Percentiles rank a stretch among this genome's conserved stretches.
Evolutionary conservation across 2,113 vertebrate genomes (phyloP).

Genomic region (Geococcyx californianus): DNA sequence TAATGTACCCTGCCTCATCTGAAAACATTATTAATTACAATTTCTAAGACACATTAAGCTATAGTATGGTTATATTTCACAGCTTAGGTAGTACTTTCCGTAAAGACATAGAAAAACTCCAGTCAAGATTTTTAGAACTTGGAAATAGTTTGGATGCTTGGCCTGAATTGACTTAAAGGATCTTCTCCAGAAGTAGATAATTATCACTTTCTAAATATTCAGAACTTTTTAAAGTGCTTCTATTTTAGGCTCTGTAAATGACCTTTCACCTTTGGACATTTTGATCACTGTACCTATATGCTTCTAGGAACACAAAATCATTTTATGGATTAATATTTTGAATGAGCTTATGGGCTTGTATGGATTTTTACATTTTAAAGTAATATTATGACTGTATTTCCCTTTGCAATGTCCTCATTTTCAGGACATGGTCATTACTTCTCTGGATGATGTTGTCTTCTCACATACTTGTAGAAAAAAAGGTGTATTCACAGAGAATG

Average conservation of each 20-base stretch:
- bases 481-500: neutral
- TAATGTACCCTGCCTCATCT: neutral
- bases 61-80: neutral
- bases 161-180: neutral
- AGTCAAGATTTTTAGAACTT: neutral
- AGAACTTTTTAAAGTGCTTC: neutral
- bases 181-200: neutral
- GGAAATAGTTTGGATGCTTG: neutral
- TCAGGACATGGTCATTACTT: neutral
- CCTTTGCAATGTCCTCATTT: neutral
- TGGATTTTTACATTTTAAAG: neutral
- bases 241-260: neutral
- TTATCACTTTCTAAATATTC: neutral
- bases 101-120: neutral
- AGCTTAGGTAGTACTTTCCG: neutral
- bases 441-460: neutral
- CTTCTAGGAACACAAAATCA: neutral
- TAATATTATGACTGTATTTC: neutral
- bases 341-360: neutral
- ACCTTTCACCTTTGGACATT: neutral
- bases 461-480: neutral
- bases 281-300: neutral
- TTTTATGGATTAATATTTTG: neutral
- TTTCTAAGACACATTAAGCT: neutral
- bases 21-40: neutral